Conservation (phyloP, 1,140 invertebrate species). For the Cyclargus thomasi region DNA sequence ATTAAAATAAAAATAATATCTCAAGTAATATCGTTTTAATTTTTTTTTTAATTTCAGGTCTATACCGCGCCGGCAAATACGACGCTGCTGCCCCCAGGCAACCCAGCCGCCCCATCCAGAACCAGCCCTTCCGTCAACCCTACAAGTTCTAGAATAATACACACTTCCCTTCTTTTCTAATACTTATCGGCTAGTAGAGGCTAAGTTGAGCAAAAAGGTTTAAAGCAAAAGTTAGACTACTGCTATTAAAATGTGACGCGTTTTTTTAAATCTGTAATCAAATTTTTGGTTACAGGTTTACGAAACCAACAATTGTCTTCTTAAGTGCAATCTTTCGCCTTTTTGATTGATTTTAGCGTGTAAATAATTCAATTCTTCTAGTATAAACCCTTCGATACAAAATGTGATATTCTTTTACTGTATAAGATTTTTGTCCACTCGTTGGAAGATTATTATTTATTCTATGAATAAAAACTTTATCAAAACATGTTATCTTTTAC, state of each 20-base stretch:
- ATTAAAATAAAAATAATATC: no score
- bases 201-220: constrained; percentile 3
- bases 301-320: neutral
- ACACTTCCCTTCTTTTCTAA: constrained; percentile 18
- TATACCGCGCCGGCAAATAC: constrained; percentile 63
- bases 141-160: constrained; percentile 52
- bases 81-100: constrained; percentile 42
- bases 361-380: constrained; percentile 24
- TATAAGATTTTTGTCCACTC: constrained; percentile 27
- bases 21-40: constrained; percentile 19
- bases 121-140: constrained; percentile 49
- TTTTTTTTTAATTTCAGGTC: constrained; percentile 47
- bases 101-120: constrained; percentile 42
- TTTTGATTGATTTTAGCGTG: neutral
- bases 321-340: neutral
- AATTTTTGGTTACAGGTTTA: neutral
- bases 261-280: neutral
- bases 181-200: constrained; percentile 14
- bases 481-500: neutral
- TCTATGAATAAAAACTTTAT: constrained; percentile 59
- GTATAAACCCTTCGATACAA: constrained; percentile 15
- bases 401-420: constrained; percentile 30
- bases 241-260: neutral
- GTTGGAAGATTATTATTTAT: constrained; percentile 52
- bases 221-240: neutral